phyloP scores from a whole-genome alignment of 2,888 invertebrate species.

The Odontomyia ornata region DNA sequence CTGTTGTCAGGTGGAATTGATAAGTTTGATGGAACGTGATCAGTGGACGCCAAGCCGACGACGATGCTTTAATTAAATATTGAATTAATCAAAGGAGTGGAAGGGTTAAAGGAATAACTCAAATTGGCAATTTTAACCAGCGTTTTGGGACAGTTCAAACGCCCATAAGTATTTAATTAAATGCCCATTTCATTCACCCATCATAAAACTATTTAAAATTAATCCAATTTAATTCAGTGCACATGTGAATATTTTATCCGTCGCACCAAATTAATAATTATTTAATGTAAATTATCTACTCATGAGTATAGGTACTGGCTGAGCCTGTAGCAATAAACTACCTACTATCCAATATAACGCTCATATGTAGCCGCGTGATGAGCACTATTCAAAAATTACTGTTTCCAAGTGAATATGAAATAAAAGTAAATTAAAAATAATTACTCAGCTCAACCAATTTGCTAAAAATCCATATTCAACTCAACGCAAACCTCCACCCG shows the following conservation, averaged over 20 bases:
- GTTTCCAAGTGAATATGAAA: conserved; percentile 15
- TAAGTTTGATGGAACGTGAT: too few species aligned
- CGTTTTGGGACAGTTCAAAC: neutral
- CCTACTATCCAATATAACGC: neutral
- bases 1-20: too few species aligned
- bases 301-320: neutral
- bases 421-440: conserved; percentile 41
- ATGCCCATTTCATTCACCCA: neutral
- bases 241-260: conserved; percentile 12
- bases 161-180: conserved; percentile 3
- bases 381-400: too few species aligned
- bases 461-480: conserved; percentile 35
- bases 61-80: too few species aligned
- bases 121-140: too few species aligned
- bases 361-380: too few species aligned
- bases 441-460: conserved; percentile 36
- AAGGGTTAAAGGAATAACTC: too few species aligned
- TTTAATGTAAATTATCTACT: conserved; percentile 24
- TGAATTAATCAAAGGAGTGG: too few species aligned
- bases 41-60: too few species aligned
- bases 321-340: conserved; percentile 12
- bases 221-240: conserved; percentile 30
- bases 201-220: conserved; percentile 22
- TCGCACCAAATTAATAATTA: neutral
- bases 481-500: neutral